Conservation (phyloP, 37 sponge, comb jelly and placozoan genomes). For the Diacarnus erythraeanus region DNA sequence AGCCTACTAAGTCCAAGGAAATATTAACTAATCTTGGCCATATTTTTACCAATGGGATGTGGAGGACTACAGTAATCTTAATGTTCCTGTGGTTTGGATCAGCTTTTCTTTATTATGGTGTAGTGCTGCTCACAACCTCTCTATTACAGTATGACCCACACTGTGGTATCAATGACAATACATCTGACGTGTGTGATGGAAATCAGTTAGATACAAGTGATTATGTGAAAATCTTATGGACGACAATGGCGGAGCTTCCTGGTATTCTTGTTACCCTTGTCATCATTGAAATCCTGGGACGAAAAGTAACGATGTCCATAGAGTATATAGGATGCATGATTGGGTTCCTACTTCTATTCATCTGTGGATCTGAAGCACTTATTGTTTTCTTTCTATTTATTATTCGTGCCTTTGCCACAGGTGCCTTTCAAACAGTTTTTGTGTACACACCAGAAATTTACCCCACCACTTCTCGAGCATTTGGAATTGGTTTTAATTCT, state of each 20-base stretch:
- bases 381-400: constrained; percentile 69
- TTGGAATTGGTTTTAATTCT: constrained; percentile 55
- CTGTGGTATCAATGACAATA: constrained; percentile 16
- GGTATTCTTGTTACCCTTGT: constrained; percentile 67
- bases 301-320: constrained; percentile 76
- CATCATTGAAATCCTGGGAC: constrained; percentile 66
- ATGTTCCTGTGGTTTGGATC: constrained; percentile 52
- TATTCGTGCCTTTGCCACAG: constrained; percentile 60
- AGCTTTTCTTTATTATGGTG: constrained; percentile 69
- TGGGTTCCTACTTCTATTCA: constrained; percentile 65
- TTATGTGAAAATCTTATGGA: constrained; percentile 71
- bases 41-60: constrained; percentile 56
- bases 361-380: constrained; percentile 54
- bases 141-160: constrained; percentile 66
- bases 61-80: constrained; percentile 58
- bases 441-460: constrained; percentile 88
- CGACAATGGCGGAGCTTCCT: constrained; percentile 81
- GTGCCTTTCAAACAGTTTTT: constrained; percentile 79
- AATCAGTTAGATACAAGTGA: constrained; percentile 20
- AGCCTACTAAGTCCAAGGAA: neutral
- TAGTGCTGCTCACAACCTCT: constrained; percentile 64
- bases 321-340: constrained; percentile 49
- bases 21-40: neutral
- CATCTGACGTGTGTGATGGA: neutral
- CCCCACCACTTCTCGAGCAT: constrained; percentile 69